Percentiles rank a stretch among this genome's conserved stretches.
These are phyloP conservation scores for Sebastes schlegelii DNA, from an alignment of 2,113 vertebrate genomes.

Conservation along the genomic window DNA sequence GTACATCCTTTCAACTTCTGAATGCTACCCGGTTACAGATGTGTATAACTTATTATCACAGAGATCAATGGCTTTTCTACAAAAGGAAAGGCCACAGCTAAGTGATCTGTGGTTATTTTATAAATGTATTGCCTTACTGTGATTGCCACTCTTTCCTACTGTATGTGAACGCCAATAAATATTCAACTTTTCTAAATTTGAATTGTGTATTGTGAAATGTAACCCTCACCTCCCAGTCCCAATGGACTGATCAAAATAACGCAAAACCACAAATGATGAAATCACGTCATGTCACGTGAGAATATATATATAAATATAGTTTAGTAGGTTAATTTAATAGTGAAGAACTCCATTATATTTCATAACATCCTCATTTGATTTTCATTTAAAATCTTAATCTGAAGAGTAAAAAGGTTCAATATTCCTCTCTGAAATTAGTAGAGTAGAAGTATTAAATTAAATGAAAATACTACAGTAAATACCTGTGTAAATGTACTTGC, in stretches of 20 bases:
- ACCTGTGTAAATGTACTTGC: not conserved
- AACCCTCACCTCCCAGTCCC: not conserved
- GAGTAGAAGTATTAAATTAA: not conserved
- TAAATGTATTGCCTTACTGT: conserved; percentile 6
- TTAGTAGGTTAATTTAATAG: not conserved
- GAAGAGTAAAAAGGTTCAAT: too few species aligned
- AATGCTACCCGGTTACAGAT: not conserved
- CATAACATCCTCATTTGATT: too few species aligned
- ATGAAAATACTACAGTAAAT: not conserved
- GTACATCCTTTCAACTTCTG: not conserved
- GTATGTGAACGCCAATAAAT: conserved; percentile 59
- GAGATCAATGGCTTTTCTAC: conserved; percentile 27
- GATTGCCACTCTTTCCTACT: conserved; percentile 55
- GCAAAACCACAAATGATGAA: not conserved
- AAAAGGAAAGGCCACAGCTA: not conserved
- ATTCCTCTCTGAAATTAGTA: too few species aligned
- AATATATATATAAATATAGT: not conserved
- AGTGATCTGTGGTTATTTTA: conserved; percentile 21
- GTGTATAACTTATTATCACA: conserved; percentile 20
- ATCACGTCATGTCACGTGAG: not conserved
- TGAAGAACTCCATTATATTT: not conserved
- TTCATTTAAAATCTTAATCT: too few species aligned
- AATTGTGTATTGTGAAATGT: not conserved
- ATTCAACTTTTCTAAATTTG: conserved; percentile 28
- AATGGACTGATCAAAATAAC: not conserved